Evolutionary conservation across 2,797 vertebrate species (phyloP).

Genomic region (Pangasius sanitwongsei): DNA sequence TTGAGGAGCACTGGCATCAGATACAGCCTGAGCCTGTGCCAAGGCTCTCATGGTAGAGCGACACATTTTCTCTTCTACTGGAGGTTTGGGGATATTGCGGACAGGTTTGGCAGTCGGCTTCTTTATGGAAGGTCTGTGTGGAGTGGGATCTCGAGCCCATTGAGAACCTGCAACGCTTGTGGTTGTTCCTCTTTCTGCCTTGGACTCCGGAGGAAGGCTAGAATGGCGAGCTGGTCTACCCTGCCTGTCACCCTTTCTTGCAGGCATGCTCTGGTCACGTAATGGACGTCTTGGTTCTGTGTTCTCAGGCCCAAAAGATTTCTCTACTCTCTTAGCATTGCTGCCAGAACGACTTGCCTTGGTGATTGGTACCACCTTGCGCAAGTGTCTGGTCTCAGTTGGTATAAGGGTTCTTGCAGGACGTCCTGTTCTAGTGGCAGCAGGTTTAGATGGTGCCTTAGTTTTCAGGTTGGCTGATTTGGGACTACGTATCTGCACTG

Average conservation of each 20-base stretch:
- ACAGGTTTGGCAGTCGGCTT: conserved; percentile 89
- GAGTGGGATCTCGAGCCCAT: conserved; percentile 74
- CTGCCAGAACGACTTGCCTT: conserved; percentile 73
- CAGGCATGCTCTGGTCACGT: conserved; percentile 81
- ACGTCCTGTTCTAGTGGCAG: conserved; percentile 48
- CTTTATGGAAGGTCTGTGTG: conserved; percentile 73
- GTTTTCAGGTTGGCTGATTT: conserved; percentile 66
- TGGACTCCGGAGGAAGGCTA: conserved; percentile 81
- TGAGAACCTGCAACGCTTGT: conserved; percentile 64
- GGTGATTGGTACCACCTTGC: conserved; percentile 90
- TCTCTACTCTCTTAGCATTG: conserved; percentile 74
- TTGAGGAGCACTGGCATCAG: conserved; percentile 69
- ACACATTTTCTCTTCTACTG: conserved; percentile 87
- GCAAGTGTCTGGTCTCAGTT: conserved; percentile 86
- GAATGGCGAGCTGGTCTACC: conserved; percentile 77
- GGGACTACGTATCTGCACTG: conserved; percentile 60
- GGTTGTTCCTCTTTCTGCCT: conserved; percentile 71
- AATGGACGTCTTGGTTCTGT: conserved; percentile 70
- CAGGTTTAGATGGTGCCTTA: conserved; percentile 60
- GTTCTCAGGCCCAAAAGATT: conserved; percentile 61
- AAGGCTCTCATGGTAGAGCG: conserved; percentile 80
- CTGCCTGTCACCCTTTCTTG: conserved; percentile 77
- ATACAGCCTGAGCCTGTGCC: conserved; percentile 60
- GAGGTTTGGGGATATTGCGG: conserved; percentile 79
- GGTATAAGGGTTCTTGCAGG: conserved; percentile 78